Evolutionary conservation across 2,888 invertebrate species (phyloP).

Genomic region (Opisthograptis luteolata): DNA sequence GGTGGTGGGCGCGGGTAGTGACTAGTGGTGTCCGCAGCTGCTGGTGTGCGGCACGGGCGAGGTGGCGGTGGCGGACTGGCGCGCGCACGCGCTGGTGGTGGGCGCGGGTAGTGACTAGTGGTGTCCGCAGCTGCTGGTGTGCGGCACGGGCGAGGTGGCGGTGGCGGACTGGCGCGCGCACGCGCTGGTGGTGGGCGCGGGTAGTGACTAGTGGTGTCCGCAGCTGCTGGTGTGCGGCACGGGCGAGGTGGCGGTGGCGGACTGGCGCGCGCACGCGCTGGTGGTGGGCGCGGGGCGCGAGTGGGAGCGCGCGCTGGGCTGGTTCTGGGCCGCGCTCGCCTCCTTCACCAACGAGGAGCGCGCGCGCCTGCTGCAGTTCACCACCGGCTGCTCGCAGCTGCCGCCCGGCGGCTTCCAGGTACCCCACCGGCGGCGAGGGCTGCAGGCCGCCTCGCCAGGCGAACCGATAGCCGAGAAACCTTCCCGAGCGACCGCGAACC

Average conservation of each 20-base stretch:
- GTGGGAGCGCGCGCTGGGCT: conserved; percentile 90
- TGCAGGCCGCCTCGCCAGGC: not conserved
- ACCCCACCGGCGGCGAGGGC: not conserved
- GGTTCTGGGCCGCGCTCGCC: conserved; percentile 86
- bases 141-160: conserved; percentile 96
- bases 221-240: conserved; percentile 96
- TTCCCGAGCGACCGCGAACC: too few species aligned
- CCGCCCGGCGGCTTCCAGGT: conserved; percentile 91
- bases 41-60: conserved; percentile 85
- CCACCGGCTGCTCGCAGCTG: conserved; percentile 96
- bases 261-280: conserved; percentile 95
- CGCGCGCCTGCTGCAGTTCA: conserved; percentile 95
- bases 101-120: not conserved
- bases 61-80: conserved; percentile 86
- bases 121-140: conserved; percentile 91
- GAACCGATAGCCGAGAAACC: too few species aligned
- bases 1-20: conserved; percentile 91
- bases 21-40: conserved; percentile 89
- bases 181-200: conserved; percentile 93
- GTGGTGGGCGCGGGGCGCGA: conserved; percentile 92
- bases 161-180: conserved; percentile 96
- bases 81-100: conserved; percentile 60
- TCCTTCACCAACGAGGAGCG: conserved; percentile 96
- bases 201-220: conserved; percentile 90
- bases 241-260: conserved; percentile 95